These are phyloP conservation scores for Tenodera sinensis DNA, from an alignment of 2,888 invertebrate species.

Conservation along the genomic window DNA sequence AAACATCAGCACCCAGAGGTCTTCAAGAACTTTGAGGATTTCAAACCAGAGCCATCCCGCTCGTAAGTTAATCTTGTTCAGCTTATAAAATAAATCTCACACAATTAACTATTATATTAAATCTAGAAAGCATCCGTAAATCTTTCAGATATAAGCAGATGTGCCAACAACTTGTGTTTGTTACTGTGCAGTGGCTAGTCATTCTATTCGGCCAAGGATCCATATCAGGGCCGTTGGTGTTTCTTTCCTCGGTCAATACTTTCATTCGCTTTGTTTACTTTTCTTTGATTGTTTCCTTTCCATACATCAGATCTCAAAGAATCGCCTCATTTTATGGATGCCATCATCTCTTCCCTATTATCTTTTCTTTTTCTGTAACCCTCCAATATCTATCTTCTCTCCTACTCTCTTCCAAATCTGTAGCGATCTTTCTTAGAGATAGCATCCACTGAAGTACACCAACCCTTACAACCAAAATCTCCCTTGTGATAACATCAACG, in stretches of 20 bases:
- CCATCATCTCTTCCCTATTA: background rate
- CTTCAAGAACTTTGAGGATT: too few species aligned
- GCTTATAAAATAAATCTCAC: too few species aligned
- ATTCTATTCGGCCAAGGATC: background rate
- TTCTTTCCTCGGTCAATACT: background rate
- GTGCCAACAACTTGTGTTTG: too few species aligned
- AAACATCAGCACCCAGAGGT: too few species aligned
- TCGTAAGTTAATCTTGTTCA: too few species aligned
- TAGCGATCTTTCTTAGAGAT: background rate
- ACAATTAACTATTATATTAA: too few species aligned
- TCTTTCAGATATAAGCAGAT: too few species aligned
- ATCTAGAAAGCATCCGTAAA: too few species aligned
- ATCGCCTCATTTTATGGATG: background rate
- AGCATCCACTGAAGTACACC: background rate
- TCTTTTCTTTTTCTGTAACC: background rate
- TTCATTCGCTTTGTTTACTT: background rate
- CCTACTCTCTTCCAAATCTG: background rate
- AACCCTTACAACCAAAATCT: background rate
- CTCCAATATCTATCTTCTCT: background rate
- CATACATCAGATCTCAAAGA: background rate
- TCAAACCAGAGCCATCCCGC: too few species aligned
- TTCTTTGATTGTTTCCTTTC: background rate
- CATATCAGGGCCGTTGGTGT: background rate
- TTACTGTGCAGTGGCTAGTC: background rate
- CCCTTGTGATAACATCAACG: background rate